Percentiles rank a stretch among this genome's conserved stretches.
Conservation (phyloP, 2,797 vertebrate species). For the Malacoctenus gilli region DNA sequence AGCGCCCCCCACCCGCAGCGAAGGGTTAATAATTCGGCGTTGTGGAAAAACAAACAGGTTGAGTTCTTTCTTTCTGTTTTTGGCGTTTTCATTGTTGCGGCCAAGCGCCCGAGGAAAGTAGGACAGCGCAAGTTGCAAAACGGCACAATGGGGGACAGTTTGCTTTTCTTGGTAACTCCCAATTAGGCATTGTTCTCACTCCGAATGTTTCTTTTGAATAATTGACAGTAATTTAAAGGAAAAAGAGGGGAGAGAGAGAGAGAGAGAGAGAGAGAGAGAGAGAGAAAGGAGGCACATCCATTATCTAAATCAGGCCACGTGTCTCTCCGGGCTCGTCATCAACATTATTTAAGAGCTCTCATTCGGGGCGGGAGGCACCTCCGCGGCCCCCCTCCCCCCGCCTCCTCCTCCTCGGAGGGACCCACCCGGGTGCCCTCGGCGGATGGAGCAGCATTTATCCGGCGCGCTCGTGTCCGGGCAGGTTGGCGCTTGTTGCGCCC, state of each 20-base stretch:
- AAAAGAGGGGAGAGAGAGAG: constrained; percentile 4
- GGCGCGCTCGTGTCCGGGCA: constrained; percentile 40
- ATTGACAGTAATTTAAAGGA: constrained; percentile 53
- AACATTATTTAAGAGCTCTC: constrained; percentile 43
- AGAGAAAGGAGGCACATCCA: constrained; percentile 16
- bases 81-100: constrained; percentile 22
- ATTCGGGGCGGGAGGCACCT: constrained; percentile 4
- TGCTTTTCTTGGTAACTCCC: constrained; percentile 60
- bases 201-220: constrained; percentile 55
- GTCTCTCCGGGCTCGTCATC: constrained; percentile 50
- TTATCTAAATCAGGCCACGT: constrained; percentile 58
- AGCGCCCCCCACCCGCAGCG: no score
- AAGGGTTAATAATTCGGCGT: no score
- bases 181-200: constrained; percentile 59
- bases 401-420: no score
- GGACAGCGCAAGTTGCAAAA: constrained; percentile 53
- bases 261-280: no score
- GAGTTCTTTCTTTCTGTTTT: not conserved
- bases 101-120: constrained; percentile 37
- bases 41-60: no score
- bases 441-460: not conserved
- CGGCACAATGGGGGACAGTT: constrained; percentile 42
- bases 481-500: constrained; percentile 39
- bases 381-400: no score
- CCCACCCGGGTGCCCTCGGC: constrained; percentile 5